Percentiles rank a stretch among this genome's conserved stretches.
These are phyloP conservation scores for Tauraco hartlaubi DNA, from an alignment of 2,797 vertebrate species.

Conservation along the genomic window DNA sequence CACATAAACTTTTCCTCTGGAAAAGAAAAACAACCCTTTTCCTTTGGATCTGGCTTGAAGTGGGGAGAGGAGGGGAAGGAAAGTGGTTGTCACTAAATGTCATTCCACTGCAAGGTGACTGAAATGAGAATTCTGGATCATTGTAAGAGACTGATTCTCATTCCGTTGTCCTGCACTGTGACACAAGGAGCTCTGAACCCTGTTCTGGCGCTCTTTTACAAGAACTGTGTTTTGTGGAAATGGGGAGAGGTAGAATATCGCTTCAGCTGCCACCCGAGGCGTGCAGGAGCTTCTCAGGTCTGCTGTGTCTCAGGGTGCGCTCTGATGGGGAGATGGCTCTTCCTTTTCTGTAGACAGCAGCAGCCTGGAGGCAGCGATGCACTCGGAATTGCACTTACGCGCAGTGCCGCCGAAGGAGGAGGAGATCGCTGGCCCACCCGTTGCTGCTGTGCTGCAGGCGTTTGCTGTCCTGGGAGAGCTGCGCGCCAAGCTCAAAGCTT, in stretches of 20 bases:
- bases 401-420: constrained; percentile 72
- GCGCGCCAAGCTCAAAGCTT: constrained; percentile 88
- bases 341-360: constrained; percentile 76
- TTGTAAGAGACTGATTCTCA: not conserved
- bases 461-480: constrained; percentile 92
- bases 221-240: not conserved
- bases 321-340: not conserved
- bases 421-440: constrained; percentile 51
- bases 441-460: constrained; percentile 87
- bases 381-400: constrained; percentile 85
- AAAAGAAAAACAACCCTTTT: not conserved
- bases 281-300: not conserved
- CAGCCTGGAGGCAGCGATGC: constrained; percentile 81
- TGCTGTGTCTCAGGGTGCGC: not conserved
- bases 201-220: not conserved
- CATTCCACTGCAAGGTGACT: not conserved
- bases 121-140: not conserved
- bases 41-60: not conserved
- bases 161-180: not conserved
- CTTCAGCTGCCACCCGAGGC: not conserved
- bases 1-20: not conserved
- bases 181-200: not conserved
- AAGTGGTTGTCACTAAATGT: too few relatives aligned
- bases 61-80: not conserved
- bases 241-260: not conserved